Conservation (phyloP, 2,113 vertebrate species). For the Chionodraco myersi region DNA sequence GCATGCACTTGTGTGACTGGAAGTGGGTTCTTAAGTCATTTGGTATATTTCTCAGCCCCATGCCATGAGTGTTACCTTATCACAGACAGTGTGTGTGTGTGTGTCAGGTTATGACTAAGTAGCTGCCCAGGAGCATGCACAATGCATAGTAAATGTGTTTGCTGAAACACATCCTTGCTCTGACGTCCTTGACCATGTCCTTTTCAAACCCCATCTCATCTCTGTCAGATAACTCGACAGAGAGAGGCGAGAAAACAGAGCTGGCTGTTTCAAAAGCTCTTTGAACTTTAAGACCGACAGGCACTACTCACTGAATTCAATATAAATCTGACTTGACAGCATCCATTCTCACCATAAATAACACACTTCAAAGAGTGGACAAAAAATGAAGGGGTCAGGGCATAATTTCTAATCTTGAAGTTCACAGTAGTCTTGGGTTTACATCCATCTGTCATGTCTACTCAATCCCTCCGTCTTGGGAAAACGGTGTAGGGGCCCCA, state of each 20-base stretch:
- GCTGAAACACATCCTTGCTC: constrained; percentile 59
- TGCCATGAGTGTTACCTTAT: constrained; percentile 33
- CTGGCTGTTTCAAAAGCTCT: constrained; percentile 74
- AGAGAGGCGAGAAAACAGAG: constrained; percentile 61
- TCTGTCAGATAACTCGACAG: constrained; percentile 53
- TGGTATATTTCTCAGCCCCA: constrained; percentile 13
- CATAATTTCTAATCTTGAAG: constrained; percentile 56
- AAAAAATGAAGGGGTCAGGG: constrained; percentile 55
- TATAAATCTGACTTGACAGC: constrained; percentile 77
- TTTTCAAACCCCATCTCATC: constrained; percentile 80
- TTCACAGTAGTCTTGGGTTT: constrained; percentile 30
- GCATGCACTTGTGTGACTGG: constrained; percentile 27
- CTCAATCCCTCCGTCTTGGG: constrained; percentile 16
- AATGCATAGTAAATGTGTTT: constrained; percentile 67
- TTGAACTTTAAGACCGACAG: constrained; percentile 77
- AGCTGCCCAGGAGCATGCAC: constrained; percentile 26
- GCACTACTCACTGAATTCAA: constrained; percentile 65
- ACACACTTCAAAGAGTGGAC: constrained; percentile 68
- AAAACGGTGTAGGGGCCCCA: constrained; percentile 22
- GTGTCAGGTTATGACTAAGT: constrained; percentile 58
- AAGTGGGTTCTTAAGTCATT: neutral
- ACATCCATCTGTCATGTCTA: constrained; percentile 36
- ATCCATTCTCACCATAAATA: constrained; percentile 76
- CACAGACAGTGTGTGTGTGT: constrained; percentile 11
- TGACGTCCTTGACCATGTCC: constrained; percentile 78